Evolutionary conservation across 64 coral and sea anemone genomes (phyloP), one percentile per base, ranked within the genome.

Genomic region (Pocillopora damicornis): DNA sequence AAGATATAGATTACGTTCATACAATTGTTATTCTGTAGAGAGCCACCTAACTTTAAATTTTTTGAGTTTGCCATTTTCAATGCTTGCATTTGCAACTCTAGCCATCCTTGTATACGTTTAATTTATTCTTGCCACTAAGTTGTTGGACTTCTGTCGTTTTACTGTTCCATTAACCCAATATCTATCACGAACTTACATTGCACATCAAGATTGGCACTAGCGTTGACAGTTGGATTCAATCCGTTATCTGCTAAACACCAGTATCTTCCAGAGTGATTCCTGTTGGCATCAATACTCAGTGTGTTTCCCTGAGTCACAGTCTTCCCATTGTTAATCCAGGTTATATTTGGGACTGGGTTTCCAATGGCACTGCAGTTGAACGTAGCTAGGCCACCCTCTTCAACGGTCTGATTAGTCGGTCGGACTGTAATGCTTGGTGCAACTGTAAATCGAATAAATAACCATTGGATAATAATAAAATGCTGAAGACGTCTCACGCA

Each of bases 231-330:
- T 77, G 23, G 45, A 76, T 88, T 66, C 60, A 73, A 37, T 23
- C 58, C 37, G 35, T 75, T 76, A 18, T 76, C 51, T 77, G 74
- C 23, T 25, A 63, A 23, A 62, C 60, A 78, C 75, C 86, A 64
- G 72, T 38, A 77, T 88, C 37, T 78, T 74, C 75, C 30, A 7
- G 35, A 45, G 5, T 58, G 61, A 75, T 37, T 75, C 30, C 30
- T 75, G 8, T 15, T 2, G 0, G 61, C 16, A 15, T 63, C 61
- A 63, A 63, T 63, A 2, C 11, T 63, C 11, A 63, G 1, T 9
- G 61, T 63, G 16, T 63, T 17, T 63, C 61, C 61, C 16, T 63
- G 12, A 8, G 20, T 1, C 23, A 86, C 61, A 38, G 35, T 75
- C 42, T 86, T 86, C 30, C 35, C 61, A 8, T 63, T 17, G 12